Percentiles rank a stretch among this genome's conserved stretches.
These are phyloP conservation scores for Pachycephus smyrnensis DNA, from an alignment of 2,888 invertebrate genomes.

Conservation along the genomic window DNA sequence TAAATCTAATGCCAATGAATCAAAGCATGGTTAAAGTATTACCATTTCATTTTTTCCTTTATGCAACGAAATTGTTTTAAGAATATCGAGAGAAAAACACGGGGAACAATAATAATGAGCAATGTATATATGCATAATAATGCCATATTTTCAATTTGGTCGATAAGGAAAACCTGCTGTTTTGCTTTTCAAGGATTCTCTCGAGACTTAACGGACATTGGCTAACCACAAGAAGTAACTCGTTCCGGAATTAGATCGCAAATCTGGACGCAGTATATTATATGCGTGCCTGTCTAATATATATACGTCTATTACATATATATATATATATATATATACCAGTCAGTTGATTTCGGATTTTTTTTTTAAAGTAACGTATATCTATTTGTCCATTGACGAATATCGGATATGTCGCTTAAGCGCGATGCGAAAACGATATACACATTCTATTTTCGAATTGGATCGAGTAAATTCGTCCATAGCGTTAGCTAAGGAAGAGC, in stretches of 20 bases:
- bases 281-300: not conserved
- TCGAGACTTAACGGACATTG: not conserved
- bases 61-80: not conserved
- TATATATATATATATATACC: not conserved
- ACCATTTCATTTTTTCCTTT: not conserved
- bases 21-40: not conserved
- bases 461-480: not conserved
- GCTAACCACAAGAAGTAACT: not conserved
- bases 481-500: not conserved
- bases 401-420: not conserved
- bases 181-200: not conserved
- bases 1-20: not conserved
- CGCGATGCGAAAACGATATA: not conserved
- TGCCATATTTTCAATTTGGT: conserved; percentile 13
- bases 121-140: conserved; percentile 5
- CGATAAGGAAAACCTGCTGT: not conserved
- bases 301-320: not conserved
- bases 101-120: not conserved
- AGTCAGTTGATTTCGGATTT: not conserved
- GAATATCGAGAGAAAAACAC: conserved; percentile 6
- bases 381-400: not conserved
- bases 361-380: not conserved
- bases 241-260: not conserved
- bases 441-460: not conserved
- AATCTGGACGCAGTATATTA: not conserved